Percentiles rank a stretch among this genome's conserved stretches.
phyloP scores from a whole-genome alignment of 2,797 vertebrate species.

The Saxicola maurus region DNA sequence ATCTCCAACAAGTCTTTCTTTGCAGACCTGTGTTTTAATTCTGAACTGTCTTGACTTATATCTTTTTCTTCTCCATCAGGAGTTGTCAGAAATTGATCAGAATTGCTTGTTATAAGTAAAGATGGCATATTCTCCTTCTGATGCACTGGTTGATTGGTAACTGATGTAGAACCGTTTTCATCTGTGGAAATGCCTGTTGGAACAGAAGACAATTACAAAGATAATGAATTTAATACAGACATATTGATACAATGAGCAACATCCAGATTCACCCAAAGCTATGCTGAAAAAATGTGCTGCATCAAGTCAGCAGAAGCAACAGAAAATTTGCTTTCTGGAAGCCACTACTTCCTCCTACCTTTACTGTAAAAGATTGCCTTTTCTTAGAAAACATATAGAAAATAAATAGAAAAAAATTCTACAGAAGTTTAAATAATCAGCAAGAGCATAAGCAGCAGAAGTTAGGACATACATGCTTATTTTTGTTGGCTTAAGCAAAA shows the following conservation, averaged over 20 bases:
- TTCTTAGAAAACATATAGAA: not conserved
- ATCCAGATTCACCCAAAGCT: not conserved
- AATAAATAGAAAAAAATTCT: not conserved
- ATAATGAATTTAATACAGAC: not conserved
- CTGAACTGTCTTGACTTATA: constrained; percentile 71
- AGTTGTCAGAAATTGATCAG: constrained; percentile 90
- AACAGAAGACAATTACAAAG: not conserved
- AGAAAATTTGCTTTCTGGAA: not conserved
- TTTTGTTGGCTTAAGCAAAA: not conserved
- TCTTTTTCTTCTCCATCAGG: constrained; percentile 90
- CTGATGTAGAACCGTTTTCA: constrained; percentile 72
- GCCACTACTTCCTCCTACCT: not conserved
- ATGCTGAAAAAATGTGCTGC: not conserved
- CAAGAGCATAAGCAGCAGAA: not conserved
- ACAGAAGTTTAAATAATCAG: not conserved
- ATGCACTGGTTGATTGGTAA: constrained; percentile 83
- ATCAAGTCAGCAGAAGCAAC: not conserved
- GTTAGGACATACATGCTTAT: not conserved
- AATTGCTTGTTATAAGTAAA: constrained; percentile 77
- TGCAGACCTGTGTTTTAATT: constrained; percentile 81
- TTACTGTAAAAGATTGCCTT: not conserved
- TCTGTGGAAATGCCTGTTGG: constrained; percentile 69
- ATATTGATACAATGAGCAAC: not conserved
- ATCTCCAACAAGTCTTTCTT: constrained; percentile 94
- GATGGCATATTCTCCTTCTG: constrained; percentile 71